phyloP scores from a whole-genome alignment of 2,113 vertebrate genomes.

The Hyaena hyaena region DNA sequence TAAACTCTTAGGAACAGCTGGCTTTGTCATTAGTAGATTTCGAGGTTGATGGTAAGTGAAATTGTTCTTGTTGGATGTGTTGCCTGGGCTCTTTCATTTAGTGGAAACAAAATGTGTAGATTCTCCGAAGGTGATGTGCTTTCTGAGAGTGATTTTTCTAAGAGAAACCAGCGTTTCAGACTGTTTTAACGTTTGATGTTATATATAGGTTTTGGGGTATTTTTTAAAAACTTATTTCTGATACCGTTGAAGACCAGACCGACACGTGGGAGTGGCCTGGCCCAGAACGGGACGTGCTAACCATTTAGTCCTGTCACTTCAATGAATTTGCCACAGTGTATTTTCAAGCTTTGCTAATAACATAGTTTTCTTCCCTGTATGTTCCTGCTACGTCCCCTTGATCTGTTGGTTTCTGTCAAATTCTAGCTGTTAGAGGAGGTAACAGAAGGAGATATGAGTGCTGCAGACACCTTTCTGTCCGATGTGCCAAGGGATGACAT shows the following conservation, averaged over 20 bases:
- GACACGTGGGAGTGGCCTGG: neutral
- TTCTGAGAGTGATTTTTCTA: neutral
- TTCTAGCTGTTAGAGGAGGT: conserved; percentile 90
- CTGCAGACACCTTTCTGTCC: conserved; percentile 87
- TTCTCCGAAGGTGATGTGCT: neutral
- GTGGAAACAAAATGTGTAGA: neutral
- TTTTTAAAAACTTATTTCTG: neutral
- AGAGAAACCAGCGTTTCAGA: neutral
- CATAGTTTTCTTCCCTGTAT: neutral
- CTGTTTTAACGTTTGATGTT: neutral
- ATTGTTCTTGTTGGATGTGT: neutral
- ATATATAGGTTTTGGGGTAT: neutral
- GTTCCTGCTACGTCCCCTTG: neutral
- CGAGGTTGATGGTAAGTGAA: neutral
- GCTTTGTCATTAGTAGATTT: neutral
- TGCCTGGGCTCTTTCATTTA: neutral
- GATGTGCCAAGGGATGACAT: conserved; percentile 87
- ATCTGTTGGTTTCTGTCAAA: neutral
- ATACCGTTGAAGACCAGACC: neutral
- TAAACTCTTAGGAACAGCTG: neutral
- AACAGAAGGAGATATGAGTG: conserved; percentile 92
- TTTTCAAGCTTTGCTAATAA: neutral
- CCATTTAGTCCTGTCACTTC: neutral
- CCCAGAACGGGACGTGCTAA: neutral
- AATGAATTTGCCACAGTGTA: neutral